phyloP scores from a whole-genome alignment of 2,888 invertebrate genomes.

The Dryococelus australis region DNA sequence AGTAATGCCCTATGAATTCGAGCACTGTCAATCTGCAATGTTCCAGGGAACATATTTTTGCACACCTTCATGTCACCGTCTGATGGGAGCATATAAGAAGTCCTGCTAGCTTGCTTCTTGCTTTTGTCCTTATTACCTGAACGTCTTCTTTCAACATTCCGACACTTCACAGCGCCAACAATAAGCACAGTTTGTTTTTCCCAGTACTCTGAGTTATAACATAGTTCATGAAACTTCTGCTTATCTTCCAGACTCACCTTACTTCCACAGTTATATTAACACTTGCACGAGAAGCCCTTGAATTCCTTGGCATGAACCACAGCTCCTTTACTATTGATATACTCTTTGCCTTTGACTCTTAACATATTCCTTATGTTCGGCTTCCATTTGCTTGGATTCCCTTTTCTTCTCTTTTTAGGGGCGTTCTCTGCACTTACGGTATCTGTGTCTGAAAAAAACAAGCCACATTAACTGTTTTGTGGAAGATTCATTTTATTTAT shows the following conservation, averaged over 20 bases:
- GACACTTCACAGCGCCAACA: too few relatives aligned
- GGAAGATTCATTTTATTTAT: neutral
- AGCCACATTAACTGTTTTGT: neutral
- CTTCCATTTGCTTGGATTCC: too few relatives aligned
- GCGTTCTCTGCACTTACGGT: neutral
- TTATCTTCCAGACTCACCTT: too few relatives aligned
- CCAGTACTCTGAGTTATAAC: too few relatives aligned
- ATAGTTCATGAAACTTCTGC: too few relatives aligned
- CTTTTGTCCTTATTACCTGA: slow-evolving; percentile 1
- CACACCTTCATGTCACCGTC: slow-evolving; percentile 11
- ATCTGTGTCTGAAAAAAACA: too few relatives aligned
- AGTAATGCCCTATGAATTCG: slow-evolving; percentile 22
- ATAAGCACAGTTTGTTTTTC: too few relatives aligned
- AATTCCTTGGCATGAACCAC: slow-evolving; percentile 7
- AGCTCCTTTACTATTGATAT: slow-evolving; percentile 9
- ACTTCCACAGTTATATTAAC: slow-evolving; percentile 7
- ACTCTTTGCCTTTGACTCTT: slow-evolving; percentile 5
- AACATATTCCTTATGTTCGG: neutral
- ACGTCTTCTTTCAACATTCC: slow-evolving; percentile 12
- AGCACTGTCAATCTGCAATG: too few relatives aligned
- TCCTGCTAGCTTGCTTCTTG: slow-evolving; percentile 13
- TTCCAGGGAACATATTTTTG: too few relatives aligned
- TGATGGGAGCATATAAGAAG: slow-evolving; percentile 10
- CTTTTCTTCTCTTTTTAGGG: neutral
- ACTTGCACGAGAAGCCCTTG: neutral